Percentiles rank a stretch among this genome's conserved stretches.
phyloP scores from a whole-genome alignment of 2,888 invertebrate species.

The Strigamia crassipes region DNA sequence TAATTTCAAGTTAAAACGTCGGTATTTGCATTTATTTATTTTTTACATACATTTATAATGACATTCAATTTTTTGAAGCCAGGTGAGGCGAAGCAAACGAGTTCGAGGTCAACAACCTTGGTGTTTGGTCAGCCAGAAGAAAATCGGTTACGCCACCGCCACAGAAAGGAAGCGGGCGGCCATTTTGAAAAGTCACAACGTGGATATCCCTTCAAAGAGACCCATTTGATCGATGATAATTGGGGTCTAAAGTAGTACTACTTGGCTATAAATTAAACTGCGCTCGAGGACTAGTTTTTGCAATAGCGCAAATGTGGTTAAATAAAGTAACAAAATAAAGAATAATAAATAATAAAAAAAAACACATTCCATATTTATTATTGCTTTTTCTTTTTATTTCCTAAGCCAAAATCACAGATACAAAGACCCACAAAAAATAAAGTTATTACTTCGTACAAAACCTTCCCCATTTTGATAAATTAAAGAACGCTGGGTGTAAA shows the following conservation, averaged over 20 bases:
- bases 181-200: slow-evolving; percentile 26
- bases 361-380: slow-evolving; percentile 2
- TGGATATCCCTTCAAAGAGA: slow-evolving; percentile 27
- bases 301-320: slow-evolving; percentile 36
- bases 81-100: slow-evolving; percentile 15
- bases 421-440: neutral
- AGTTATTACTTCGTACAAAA: slow-evolving; percentile 11
- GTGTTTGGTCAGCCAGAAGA: slow-evolving; percentile 25
- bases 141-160: slow-evolving; percentile 23
- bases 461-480: slow-evolving; percentile 25
- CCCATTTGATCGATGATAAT: slow-evolving; percentile 30
- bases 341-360: neutral
- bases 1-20: neutral
- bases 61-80: slow-evolving; percentile 4
- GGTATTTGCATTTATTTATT: neutral
- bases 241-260: slow-evolving; percentile 20
- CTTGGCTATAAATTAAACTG: slow-evolving; percentile 31
- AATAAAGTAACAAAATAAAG: neutral
- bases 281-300: slow-evolving; percentile 14
- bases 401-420: neutral
- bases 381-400: neutral
- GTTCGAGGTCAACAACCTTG: slow-evolving; percentile 17
- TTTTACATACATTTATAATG: neutral
- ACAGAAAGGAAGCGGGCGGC: slow-evolving; percentile 11
- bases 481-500: slow-evolving; percentile 3